Percentiles rank a stretch among this genome's conserved stretches.
Evolutionary conservation across 2,888 invertebrate species (phyloP).

Genomic region (Pristionchus maxplancki): DNA sequence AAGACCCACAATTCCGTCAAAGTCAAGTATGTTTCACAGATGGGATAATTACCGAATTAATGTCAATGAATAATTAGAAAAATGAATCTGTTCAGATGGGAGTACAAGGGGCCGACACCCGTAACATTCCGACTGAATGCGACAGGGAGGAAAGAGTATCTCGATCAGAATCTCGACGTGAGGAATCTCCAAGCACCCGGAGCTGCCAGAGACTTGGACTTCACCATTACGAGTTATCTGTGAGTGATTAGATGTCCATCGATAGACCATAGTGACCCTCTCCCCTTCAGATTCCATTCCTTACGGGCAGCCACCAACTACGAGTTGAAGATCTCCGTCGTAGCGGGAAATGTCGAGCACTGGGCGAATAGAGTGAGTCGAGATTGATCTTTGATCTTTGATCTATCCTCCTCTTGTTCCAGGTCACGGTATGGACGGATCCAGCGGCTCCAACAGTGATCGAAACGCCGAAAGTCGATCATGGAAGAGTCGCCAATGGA

Average conservation of each 20-base stretch:
- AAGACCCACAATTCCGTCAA: slow-evolving; percentile 74
- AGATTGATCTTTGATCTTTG: slow-evolving; percentile 17
- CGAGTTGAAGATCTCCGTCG: background rate
- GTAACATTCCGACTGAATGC: slow-evolving; percentile 75
- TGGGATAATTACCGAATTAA: background rate
- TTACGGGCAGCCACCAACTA: slow-evolving; percentile 5
- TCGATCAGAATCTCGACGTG: slow-evolving; percentile 69
- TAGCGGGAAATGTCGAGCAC: background rate
- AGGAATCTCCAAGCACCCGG: slow-evolving; percentile 73
- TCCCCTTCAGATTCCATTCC: slow-evolving; percentile 25
- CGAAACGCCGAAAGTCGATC: slow-evolving; percentile 61
- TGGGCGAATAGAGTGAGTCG: background rate
- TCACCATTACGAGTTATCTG: slow-evolving; percentile 60
- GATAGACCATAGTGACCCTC: too few relatives aligned
- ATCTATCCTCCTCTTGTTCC: background rate
- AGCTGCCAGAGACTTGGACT: slow-evolving; percentile 65
- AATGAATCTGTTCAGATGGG: slow-evolving; percentile 64
- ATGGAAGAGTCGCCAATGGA: background rate
- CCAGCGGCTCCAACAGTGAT: slow-evolving; percentile 74
- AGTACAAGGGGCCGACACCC: slow-evolving; percentile 67
- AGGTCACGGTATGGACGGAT: slow-evolving; percentile 67
- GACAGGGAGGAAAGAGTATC: slow-evolving; percentile 74
- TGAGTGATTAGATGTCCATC: slow-evolving; percentile 53
- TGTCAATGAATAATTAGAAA: background rate
- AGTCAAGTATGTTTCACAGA: slow-evolving; percentile 57